Evolutionary conservation across 2,888 invertebrate species (phyloP).

Genomic region (Elegia similella): DNA sequence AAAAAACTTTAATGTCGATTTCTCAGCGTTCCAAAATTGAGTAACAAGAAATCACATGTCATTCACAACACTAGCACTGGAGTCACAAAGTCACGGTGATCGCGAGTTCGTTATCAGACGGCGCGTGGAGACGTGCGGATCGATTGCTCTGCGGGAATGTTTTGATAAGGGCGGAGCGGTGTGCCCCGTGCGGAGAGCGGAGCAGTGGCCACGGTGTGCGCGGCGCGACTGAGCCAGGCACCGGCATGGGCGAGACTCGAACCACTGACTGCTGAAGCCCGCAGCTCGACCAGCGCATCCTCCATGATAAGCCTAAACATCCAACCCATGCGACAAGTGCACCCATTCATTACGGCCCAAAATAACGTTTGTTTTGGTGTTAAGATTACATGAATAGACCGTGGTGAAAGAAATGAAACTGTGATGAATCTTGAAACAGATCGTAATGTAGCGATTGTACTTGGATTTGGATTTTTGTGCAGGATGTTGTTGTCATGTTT

Average conservation of each 20-base stretch:
- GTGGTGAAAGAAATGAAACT: neutral
- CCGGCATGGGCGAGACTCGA: constrained; percentile 1
- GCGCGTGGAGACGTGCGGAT: constrained; percentile 64
- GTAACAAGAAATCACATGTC: constrained; percentile 44
- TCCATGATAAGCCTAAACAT: constrained; percentile 39
- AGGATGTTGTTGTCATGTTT: too few relatives aligned
- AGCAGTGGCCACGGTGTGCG: constrained; percentile 59
- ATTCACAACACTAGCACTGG: constrained; percentile 59
- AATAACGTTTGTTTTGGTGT: constrained; percentile 30
- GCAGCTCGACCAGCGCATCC: constrained; percentile 2
- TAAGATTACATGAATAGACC: constrained; percentile 6
- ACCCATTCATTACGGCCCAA: constrained; percentile 57
- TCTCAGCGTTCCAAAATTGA: constrained; percentile 23
- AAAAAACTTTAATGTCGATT: constrained; percentile 17
- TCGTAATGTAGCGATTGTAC: neutral
- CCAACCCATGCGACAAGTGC: constrained; percentile 54
- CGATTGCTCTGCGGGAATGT: constrained; percentile 69
- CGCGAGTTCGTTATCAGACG: constrained; percentile 53
- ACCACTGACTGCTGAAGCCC: neutral
- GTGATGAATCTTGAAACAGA: neutral
- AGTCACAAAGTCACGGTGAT: constrained; percentile 62
- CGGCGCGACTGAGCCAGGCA: constrained; percentile 56
- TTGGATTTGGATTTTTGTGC: too few relatives aligned
- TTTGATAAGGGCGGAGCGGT: constrained; percentile 61
- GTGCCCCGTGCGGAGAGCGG: constrained; percentile 27